Evolutionary conservation across 2,888 invertebrate genomes (phyloP).

Genomic region (Dynastes grantii): DNA sequence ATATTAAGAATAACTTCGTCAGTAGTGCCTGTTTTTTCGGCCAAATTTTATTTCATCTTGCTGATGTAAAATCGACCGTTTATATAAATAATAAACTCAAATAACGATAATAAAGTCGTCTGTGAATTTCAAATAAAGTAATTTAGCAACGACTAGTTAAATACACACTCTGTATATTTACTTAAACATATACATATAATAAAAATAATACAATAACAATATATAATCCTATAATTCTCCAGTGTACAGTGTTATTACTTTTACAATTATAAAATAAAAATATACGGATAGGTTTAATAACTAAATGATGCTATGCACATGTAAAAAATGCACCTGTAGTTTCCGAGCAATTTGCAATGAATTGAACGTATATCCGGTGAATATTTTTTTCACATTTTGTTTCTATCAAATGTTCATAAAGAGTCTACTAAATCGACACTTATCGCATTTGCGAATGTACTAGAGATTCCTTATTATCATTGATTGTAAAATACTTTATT

Average conservation of each 20-base stretch:
- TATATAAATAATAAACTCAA: constrained; percentile 23
- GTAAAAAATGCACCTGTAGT: constrained; percentile 41
- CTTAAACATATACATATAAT: constrained; percentile 24
- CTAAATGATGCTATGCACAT: constrained; percentile 41
- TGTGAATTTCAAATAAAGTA: constrained; percentile 15
- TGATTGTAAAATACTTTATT: constrained; percentile 22
- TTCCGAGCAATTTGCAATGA: constrained; percentile 29
- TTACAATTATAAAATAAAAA: constrained; percentile 45
- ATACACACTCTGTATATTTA: constrained; percentile 40
- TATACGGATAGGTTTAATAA: constrained; percentile 43
- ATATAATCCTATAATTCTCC: constrained; percentile 37
- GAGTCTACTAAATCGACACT: background rate
- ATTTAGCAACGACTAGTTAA: constrained; percentile 37
- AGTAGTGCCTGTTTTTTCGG: constrained; percentile 10
- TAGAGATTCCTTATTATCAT: constrained; percentile 26
- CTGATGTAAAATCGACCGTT: constrained; percentile 31
- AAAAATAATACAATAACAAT: constrained; percentile 12
- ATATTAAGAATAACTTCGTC: constrained; percentile 20
- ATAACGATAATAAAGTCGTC: constrained; percentile 20
- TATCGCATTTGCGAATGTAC: constrained; percentile 4
- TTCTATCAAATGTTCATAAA: background rate
- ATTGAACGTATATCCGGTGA: constrained; percentile 11
- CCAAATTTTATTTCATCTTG: constrained; percentile 16
- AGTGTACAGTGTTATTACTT: constrained; percentile 61
- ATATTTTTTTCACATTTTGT: constrained; percentile 29